Percentiles rank a stretch among this genome's conserved stretches.
Evolutionary conservation across 2,888 invertebrate genomes (phyloP).

Genomic region (Dilophus febrilis): DNA sequence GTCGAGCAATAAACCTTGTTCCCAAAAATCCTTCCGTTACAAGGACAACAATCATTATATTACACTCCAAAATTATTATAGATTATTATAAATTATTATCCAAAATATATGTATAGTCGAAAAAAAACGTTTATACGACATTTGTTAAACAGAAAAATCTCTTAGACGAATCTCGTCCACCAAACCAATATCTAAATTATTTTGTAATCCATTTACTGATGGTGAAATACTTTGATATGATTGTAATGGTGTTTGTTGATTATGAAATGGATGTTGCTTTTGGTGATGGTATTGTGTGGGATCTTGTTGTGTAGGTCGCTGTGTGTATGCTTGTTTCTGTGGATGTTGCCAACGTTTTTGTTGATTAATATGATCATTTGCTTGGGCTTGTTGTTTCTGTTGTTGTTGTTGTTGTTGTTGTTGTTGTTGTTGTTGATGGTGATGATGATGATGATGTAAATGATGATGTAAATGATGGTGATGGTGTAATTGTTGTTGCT

Average conservation of each 20-base stretch:
- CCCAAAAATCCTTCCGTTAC: background rate
- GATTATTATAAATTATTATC: no score
- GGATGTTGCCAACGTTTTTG: conserved; percentile 9
- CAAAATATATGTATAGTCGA: no score
- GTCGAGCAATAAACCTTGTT: background rate
- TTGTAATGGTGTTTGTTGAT: no score
- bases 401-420: conserved; percentile 37
- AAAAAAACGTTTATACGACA: no score
- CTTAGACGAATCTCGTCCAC: conserved; percentile 1
- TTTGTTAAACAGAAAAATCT: conserved; percentile 4
- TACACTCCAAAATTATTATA: no score
- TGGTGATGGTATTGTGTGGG: no score
- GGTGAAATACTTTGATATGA: no score
- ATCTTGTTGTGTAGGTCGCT: no score
- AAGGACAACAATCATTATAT: background rate
- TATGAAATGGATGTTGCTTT: no score
- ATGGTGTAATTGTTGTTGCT: conserved; percentile 14
- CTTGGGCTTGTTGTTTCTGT: conserved; percentile 34
- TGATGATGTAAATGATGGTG: conserved; percentile 17
- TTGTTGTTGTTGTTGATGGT: conserved; percentile 36
- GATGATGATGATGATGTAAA: conserved; percentile 34
- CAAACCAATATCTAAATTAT: background rate
- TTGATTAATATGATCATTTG: conserved; percentile 13
- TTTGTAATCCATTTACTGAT: background rate
- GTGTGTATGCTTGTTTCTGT: conserved; percentile 10